These are phyloP conservation scores for Syngnathoides biaculeatus DNA, from an alignment of 2,113 vertebrate genomes.

Conservation along the genomic window DNA sequence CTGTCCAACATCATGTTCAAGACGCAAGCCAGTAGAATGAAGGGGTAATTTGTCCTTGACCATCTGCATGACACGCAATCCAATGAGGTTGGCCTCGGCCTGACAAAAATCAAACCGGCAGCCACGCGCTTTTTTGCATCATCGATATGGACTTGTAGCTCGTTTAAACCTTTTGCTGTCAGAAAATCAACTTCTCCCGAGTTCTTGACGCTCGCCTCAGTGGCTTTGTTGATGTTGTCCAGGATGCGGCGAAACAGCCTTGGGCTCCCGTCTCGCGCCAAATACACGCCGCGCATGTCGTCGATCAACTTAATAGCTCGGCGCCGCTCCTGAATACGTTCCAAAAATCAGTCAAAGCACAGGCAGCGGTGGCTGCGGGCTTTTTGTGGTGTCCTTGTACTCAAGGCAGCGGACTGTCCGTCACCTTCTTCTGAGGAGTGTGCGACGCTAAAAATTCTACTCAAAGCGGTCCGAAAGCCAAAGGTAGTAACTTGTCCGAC, in stretches of 20 bases:
- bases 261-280: background rate
- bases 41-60: slow-evolving; percentile 8
- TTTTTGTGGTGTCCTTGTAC: background rate
- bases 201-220: background rate
- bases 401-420: background rate
- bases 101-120: background rate
- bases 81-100: background rate
- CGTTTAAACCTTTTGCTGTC: background rate
- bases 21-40: background rate
- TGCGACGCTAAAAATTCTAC: background rate
- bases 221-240: slow-evolving; percentile 5
- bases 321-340: background rate
- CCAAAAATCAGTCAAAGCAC: background rate
- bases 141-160: background rate
- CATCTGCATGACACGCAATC: background rate
- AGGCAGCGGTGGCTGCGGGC: background rate
- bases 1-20: background rate
- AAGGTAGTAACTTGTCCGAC: background rate
- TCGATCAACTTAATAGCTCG: slow-evolving; percentile 9
- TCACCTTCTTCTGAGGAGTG: background rate
- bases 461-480: background rate
- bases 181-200: background rate
- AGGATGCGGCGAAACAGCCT: background rate
- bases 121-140: background rate
- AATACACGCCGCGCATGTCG: background rate